These are phyloP conservation scores for Conistra vaccinii DNA, from an alignment of 2,888 invertebrate species.

Conservation along the genomic window DNA sequence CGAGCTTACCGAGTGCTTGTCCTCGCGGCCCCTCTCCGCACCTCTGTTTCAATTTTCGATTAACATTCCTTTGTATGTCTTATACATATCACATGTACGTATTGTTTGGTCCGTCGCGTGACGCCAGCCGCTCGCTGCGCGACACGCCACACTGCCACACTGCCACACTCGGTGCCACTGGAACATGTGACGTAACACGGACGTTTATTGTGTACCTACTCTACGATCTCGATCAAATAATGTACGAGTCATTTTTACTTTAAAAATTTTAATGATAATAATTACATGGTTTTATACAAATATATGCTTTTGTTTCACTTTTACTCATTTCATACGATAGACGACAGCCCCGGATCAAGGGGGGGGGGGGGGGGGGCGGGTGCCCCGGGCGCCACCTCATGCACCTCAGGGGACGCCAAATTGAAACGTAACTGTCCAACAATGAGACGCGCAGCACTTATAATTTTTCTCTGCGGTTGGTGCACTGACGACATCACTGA, in stretches of 20 bases:
- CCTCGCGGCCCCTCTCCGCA: constrained; percentile 46
- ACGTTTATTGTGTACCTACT: constrained; percentile 64
- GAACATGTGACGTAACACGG: constrained; percentile 53
- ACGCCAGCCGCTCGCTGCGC: too few species aligned
- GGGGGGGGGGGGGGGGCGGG: too few species aligned
- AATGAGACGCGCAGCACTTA: too few species aligned
- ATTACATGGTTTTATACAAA: constrained; percentile 89
- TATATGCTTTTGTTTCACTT: constrained; percentile 59
- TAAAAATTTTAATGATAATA: constrained; percentile 87
- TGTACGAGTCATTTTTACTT: constrained; percentile 86
- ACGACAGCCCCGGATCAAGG: too few species aligned
- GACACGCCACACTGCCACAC: not conserved
- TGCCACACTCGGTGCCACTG: constrained; percentile 16
- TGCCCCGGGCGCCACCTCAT: too few species aligned
- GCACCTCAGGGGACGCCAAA: too few species aligned
- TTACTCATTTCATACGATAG: not conserved
- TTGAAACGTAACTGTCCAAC: too few species aligned
- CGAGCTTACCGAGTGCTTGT: constrained; percentile 73
- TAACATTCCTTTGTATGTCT: constrained; percentile 65
- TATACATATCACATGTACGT: constrained; percentile 68
- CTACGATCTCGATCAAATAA: constrained; percentile 73
- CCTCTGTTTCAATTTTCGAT: constrained; percentile 51
- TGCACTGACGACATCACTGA: too few species aligned
- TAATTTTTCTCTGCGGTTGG: too few species aligned
- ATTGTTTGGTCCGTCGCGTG: constrained; percentile 41